Evolutionary conservation across 2,888 invertebrate genomes (phyloP).

Genomic region (Pandemis cinnamomeana): DNA sequence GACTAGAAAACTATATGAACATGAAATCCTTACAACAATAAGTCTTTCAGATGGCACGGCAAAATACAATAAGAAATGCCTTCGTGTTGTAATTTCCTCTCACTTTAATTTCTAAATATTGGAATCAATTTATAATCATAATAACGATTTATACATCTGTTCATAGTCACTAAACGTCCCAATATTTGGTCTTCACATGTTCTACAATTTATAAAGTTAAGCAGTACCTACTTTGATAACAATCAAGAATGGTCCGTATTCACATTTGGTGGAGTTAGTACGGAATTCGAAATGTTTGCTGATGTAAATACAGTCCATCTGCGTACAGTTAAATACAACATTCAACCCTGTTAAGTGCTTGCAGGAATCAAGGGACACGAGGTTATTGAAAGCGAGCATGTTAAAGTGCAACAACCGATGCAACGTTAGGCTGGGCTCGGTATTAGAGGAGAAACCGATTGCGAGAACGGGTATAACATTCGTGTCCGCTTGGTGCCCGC

Average conservation of each 20-base stretch:
- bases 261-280: conserved; percentile 54
- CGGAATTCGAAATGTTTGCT: conserved; percentile 47
- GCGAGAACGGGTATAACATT: conserved; percentile 65
- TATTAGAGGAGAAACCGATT: conserved; percentile 60
- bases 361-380: conserved; percentile 82
- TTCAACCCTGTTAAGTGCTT: conserved; percentile 79
- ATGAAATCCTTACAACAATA: conserved; percentile 83
- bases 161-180: conserved; percentile 74
- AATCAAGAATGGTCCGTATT: conserved; percentile 62
- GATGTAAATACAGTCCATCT: conserved; percentile 69
- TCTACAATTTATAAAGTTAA: conserved; percentile 67
- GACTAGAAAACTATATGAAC: conserved; percentile 84
- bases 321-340: conserved; percentile 74
- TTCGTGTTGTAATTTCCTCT: conserved; percentile 68
- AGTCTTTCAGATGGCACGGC: conserved; percentile 83
- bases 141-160: conserved; percentile 81
- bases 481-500: conserved; percentile 80
- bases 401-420: conserved; percentile 71
- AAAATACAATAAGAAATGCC: conserved; percentile 81
- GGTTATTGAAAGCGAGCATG: conserved; percentile 72
- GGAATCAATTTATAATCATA: conserved; percentile 79
- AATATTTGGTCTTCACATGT: conserved; percentile 76
- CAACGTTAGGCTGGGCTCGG: conserved; percentile 66
- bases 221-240: conserved; percentile 65
- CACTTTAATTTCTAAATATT: conserved; percentile 78